phyloP scores from a whole-genome alignment of 1,140 invertebrate species.

The Drosophila bocqueti region DNA sequence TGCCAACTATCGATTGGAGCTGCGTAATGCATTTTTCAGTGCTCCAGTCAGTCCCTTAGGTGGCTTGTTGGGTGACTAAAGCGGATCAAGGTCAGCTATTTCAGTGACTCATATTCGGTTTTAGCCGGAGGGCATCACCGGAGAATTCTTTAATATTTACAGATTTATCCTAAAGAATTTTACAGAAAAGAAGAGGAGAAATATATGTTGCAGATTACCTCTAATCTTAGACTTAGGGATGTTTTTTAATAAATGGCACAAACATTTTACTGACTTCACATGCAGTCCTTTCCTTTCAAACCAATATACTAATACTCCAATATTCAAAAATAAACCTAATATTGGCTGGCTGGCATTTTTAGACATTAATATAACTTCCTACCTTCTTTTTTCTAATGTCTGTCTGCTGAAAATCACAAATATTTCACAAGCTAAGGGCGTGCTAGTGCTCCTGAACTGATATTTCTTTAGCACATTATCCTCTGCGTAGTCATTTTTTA shows the following conservation, averaged over 20 bases:
- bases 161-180: too few species aligned
- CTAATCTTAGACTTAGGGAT: too few species aligned
- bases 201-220: too few species aligned
- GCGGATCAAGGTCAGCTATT: constrained; percentile 40
- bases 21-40: constrained; percentile 61
- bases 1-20: constrained; percentile 69
- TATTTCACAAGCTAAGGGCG: background rate
- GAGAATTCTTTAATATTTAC: background rate
- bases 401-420: background rate
- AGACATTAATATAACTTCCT: background rate
- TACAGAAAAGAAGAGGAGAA: too few species aligned
- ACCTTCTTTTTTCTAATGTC: background rate
- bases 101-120: constrained; percentile 9
- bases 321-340: too few species aligned
- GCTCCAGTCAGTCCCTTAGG: constrained; percentile 12
- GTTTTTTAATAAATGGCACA: too few species aligned
- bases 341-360: too few species aligned
- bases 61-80: constrained; percentile 24
- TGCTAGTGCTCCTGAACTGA: background rate
- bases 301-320: too few species aligned
- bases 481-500: background rate
- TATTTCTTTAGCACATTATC: background rate
- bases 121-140: background rate
- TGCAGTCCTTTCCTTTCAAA: too few species aligned
- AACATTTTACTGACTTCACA: too few species aligned